Evolutionary conservation across 1,140 invertebrate species (phyloP), one percentile per base, ranked within the genome.

Genomic region (Zelostemma sp.): DNA sequence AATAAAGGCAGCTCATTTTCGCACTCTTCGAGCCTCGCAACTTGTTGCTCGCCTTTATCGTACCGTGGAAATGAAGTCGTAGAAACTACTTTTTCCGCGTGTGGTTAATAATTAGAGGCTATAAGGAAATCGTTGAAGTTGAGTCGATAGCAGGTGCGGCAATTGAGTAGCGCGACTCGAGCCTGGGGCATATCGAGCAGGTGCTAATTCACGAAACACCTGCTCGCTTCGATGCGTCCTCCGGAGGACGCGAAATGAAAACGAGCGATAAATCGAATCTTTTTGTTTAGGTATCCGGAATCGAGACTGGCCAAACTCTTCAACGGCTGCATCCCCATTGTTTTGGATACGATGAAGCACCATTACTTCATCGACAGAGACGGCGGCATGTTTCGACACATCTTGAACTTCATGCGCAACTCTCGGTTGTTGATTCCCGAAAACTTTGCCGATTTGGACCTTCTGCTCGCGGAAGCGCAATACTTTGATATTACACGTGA

Each of bases 361-460:
- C 97, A 99, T 80, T 99, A 98, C 83, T 99, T 99, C 87, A 98
- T 98, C 70, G 97, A 99, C 86, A 89, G 96, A 60, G 96, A 98
- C 77, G 96, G 96, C 0, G 93, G 92, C 46, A 96, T 97, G 94
- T 98, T 98, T 85, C 90, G 96, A 14, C 95, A 98, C 82, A 95
- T 99, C 76, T 87, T 99, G 17, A 98, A 98, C 87, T 99, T 96
- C 83, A 91, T 98, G 89, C 89, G 97, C 72, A 97, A 96, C 82
- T 93, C 93, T 28, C 90, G 91, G 73, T 88, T 98, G 35, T 85
- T 96, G 43, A 90, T 98, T 75, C 95, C 96, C 0, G 91, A 93
- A 2, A 91, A 95, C 79, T 98, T 97, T 82, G 85, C 89, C 8
- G 94, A 98, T 79, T 83, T 95, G 41, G 95, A 98, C 72, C 87